Percentiles rank a stretch among this genome's conserved stretches.
phyloP scores from a whole-genome alignment of 2,797 vertebrate species.

The Tragopan temminckii region DNA sequence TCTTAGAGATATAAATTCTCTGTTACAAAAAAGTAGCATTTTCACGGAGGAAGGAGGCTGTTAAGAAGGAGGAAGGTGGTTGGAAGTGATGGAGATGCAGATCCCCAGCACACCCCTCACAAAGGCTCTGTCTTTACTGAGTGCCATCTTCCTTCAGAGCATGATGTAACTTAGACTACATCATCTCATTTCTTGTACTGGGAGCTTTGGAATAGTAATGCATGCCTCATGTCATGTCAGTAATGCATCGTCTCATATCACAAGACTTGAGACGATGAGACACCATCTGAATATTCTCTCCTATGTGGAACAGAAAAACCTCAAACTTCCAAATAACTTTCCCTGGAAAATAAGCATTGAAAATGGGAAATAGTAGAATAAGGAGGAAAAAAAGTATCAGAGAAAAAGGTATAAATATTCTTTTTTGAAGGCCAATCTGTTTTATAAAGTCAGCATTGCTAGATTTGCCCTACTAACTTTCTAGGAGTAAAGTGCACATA shows the following conservation, averaged over 20 bases:
- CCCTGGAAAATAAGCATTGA: background rate
- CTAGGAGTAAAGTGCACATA: background rate
- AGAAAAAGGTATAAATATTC: background rate
- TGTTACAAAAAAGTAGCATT: background rate
- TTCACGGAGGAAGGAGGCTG: background rate
- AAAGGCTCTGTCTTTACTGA: background rate
- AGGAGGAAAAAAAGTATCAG: background rate
- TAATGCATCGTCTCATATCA: no score
- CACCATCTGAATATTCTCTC: background rate
- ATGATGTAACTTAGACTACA: background rate
- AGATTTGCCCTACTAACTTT: background rate
- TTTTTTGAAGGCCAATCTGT: background rate
- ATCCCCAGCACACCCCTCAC: background rate
- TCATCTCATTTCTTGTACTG: background rate
- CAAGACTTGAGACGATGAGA: background rate
- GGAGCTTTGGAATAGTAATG: background rate
- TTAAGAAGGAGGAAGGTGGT: background rate
- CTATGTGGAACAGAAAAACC: background rate
- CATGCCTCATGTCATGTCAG: background rate
- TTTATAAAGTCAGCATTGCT: background rate
- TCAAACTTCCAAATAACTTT: background rate
- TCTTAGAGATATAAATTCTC: background rate
- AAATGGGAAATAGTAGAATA: background rate
- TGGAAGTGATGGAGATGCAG: background rate
- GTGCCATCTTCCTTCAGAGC: background rate